Evolutionary conservation across 2,797 vertebrate species (phyloP).

Genomic region (Muscicapa striata): DNA sequence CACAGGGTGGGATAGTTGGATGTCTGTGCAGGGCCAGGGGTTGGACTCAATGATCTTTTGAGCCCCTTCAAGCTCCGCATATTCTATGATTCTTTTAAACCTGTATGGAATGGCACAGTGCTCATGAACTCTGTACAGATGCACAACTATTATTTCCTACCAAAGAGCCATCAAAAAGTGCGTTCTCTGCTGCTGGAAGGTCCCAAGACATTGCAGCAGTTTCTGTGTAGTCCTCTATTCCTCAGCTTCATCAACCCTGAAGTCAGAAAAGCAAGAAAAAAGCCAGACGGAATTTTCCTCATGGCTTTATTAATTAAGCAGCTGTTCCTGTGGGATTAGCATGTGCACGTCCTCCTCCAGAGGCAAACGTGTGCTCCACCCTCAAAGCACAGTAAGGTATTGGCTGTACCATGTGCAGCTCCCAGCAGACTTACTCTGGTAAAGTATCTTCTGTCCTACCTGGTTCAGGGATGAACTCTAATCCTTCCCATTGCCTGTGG

Average conservation of each 20-base stretch:
- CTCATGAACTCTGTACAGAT: not conserved
- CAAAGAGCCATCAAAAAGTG: not conserved
- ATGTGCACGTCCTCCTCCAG: not conserved
- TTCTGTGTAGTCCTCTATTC: not conserved
- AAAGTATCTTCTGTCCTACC: not conserved
- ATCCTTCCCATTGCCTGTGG: not conserved
- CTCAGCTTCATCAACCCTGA: not conserved
- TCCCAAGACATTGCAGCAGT: not conserved
- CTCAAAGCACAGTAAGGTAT: not conserved
- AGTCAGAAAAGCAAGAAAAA: not conserved
- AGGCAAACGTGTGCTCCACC: not conserved
- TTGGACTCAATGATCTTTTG: not conserved
- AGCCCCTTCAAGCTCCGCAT: not conserved
- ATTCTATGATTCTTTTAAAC: not conserved
- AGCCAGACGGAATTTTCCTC: not conserved
- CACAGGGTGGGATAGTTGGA: not conserved
- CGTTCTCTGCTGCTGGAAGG: not conserved
- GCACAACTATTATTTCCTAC: not conserved
- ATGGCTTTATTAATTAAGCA: conserved; percentile 30
- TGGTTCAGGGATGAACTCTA: not conserved
- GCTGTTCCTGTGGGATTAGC: not conserved
- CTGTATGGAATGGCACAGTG: not conserved
- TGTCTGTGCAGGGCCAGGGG: not conserved
- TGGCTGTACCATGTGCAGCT: not conserved
- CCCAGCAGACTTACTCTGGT: not conserved